Evolutionary conservation across 2,797 vertebrate genomes (phyloP).

Genomic region (Peromyscus melanophrys): DNA sequence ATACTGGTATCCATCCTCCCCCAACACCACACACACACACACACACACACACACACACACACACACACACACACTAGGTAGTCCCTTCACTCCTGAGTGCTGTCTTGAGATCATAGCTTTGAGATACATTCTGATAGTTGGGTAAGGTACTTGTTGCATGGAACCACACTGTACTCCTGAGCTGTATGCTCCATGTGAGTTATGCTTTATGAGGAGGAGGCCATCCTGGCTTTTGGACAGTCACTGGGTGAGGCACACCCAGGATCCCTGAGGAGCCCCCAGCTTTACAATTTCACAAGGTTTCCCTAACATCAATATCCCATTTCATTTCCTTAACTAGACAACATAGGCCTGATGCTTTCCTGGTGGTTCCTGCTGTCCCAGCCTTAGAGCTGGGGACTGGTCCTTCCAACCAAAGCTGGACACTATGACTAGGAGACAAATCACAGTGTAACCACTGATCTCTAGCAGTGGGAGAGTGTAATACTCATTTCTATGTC

Average conservation of each 20-base stretch:
- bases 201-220: no score
- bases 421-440: not conserved
- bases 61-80: not conserved
- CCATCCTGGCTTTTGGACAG: not conserved
- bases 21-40: not conserved
- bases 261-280: not conserved
- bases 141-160: not conserved
- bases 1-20: not conserved
- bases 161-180: not conserved
- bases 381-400: not conserved
- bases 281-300: not conserved
- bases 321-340: not conserved
- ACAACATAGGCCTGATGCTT: not conserved
- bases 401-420: not conserved
- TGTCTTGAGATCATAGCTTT: not conserved
- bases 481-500: not conserved
- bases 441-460: not conserved
- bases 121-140: not conserved
- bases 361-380: not conserved
- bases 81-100: not conserved
- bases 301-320: no score
- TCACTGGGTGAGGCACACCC: not conserved
- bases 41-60: not conserved
- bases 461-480: not conserved
- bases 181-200: not conserved